phyloP scores from a whole-genome alignment of 2,888 invertebrate species.

The Cheilosia vernalis region DNA sequence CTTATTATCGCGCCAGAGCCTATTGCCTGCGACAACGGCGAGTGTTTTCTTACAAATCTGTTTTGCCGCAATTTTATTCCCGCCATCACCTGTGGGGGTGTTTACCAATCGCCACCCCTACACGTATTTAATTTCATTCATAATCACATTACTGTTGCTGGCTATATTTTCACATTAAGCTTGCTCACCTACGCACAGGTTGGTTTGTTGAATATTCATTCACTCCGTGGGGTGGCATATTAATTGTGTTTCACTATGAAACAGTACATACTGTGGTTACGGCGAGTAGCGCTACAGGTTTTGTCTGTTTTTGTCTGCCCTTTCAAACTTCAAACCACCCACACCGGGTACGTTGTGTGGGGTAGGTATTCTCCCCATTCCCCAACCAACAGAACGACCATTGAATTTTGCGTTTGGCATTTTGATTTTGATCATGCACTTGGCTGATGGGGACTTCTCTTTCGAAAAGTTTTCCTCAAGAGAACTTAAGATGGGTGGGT shows the following conservation, averaged over 20 bases:
- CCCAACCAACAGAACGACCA: slow-evolving; percentile 21
- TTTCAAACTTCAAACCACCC: slow-evolving; percentile 22
- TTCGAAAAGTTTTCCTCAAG: no score
- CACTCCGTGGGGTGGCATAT: slow-evolving; percentile 23
- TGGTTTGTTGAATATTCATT: slow-evolving; percentile 52
- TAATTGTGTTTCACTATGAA: slow-evolving; percentile 23
- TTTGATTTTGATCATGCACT: not conserved
- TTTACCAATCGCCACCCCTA: slow-evolving; percentile 24
- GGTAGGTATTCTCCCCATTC: not conserved
- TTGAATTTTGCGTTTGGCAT: slow-evolving; percentile 60
- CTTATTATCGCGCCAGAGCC: not conserved
- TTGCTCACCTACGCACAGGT: slow-evolving; percentile 40
- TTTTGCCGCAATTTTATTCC: slow-evolving; percentile 1
- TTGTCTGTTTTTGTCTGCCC: slow-evolving; percentile 24
- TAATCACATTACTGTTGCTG: slow-evolving; percentile 51
- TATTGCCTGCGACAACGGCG: not conserved
- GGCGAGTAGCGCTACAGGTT: slow-evolving; percentile 21
- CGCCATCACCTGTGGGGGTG: slow-evolving; percentile 29
- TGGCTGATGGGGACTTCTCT: not conserved
- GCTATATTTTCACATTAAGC: no score
- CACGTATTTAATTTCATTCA: slow-evolving; percentile 51
- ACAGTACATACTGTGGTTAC: slow-evolving; percentile 36
- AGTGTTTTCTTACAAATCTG: slow-evolving; percentile 3
- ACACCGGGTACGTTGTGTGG: slow-evolving; percentile 22
- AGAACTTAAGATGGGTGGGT: no score